These are phyloP conservation scores for Pseudomugil tenellus DNA, from an alignment of 2,797 vertebrate species.

Conservation along the genomic window DNA sequence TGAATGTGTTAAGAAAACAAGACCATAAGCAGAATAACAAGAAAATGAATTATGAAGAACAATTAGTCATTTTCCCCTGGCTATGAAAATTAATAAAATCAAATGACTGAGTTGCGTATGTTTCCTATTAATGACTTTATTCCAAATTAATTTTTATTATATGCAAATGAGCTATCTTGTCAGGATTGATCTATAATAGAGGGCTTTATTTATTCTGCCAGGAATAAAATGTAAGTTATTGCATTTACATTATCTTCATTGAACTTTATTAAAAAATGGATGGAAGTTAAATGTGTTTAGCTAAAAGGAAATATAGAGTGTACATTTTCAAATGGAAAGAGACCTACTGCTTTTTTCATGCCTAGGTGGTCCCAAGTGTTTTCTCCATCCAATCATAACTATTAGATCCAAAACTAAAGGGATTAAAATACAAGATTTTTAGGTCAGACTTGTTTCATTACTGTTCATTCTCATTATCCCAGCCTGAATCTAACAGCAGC, in stretches of 20 bases:
- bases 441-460: constrained; percentile 41
- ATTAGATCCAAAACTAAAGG: constrained; percentile 52
- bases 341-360: background rate
- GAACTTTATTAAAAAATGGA: constrained; percentile 22
- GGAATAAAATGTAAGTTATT: constrained; percentile 34
- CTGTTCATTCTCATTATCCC: constrained; percentile 51
- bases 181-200: constrained; percentile 53
- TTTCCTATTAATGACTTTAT: constrained; percentile 48
- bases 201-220: constrained; percentile 26
- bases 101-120: constrained; percentile 45
- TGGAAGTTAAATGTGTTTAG: constrained; percentile 33
- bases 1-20: constrained; percentile 48
- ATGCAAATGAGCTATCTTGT: constrained; percentile 58
- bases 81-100: constrained; percentile 47
- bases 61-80: constrained; percentile 55
- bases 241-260: constrained; percentile 34
- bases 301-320: constrained; percentile 13
- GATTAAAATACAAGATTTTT: constrained; percentile 60
- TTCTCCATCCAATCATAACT: constrained; percentile 40
- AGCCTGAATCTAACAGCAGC: constrained; percentile 34
- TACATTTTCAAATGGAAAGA: constrained; percentile 18
- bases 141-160: constrained; percentile 54
- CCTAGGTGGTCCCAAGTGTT: background rate
- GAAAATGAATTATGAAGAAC: constrained; percentile 52
- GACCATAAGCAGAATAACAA: constrained; percentile 48